These are phyloP conservation scores for Nemoura dubitans DNA, from an alignment of 2,888 invertebrate genomes.

Conservation along the genomic window DNA sequence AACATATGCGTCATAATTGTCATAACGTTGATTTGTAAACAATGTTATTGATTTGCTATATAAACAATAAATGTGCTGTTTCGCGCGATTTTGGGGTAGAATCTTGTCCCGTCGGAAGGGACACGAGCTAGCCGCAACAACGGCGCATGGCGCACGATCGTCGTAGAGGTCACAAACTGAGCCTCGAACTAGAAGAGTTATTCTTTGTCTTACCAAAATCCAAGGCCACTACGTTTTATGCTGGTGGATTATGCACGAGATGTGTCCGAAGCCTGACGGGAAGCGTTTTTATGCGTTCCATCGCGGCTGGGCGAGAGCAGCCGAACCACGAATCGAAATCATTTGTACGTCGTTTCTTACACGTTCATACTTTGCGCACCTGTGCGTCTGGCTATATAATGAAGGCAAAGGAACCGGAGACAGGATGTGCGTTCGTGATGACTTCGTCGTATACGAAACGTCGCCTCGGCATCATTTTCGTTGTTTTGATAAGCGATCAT, in stretches of 20 bases:
- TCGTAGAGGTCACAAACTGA: not conserved
- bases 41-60: not conserved
- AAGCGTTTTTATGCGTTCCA: not conserved
- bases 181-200: not conserved
- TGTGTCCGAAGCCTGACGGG: constrained; percentile 1
- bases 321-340: not conserved
- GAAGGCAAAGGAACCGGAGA: not conserved
- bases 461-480: not conserved
- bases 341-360: too few relatives aligned
- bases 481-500: not conserved
- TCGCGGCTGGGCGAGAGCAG: not conserved
- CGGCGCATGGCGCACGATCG: not conserved
- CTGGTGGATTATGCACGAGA: constrained; percentile 7
- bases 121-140: not conserved
- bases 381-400: too few relatives aligned
- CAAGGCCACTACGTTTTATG: not conserved
- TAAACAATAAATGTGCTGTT: too few relatives aligned
- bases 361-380: too few relatives aligned
- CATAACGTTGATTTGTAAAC: not conserved
- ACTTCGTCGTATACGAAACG: not conserved
- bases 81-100: too few relatives aligned
- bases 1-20: not conserved
- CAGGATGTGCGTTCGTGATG: not conserved
- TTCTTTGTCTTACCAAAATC: not conserved
- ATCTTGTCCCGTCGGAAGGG: not conserved